A percentile compares a stretch with the other conserved stretches of the same genome.
Evolutionary conservation across 2,113 vertebrate species (phyloP).

Genomic region (Promerops cafer): DNA sequence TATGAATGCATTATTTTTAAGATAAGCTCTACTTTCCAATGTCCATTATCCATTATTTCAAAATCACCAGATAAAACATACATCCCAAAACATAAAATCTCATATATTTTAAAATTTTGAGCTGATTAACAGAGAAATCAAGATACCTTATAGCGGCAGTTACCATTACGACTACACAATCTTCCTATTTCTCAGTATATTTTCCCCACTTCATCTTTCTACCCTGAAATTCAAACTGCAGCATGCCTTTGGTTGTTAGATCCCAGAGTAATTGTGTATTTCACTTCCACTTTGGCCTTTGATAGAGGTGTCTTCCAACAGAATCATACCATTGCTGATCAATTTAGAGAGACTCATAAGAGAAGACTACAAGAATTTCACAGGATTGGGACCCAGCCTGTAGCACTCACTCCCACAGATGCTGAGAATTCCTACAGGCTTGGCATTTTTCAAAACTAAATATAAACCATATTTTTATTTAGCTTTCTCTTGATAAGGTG

Average conservation of each 20-base stretch:
- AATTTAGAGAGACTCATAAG: background rate
- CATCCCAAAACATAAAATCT: background rate
- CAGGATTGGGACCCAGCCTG: background rate
- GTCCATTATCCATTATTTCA: background rate
- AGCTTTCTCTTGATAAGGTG: background rate
- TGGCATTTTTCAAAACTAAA: background rate
- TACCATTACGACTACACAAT: background rate
- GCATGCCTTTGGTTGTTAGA: background rate
- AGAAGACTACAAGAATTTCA: background rate
- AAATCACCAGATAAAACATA: background rate
- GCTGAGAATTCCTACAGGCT: background rate
- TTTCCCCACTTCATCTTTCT: background rate
- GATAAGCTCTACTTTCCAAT: background rate
- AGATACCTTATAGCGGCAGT: background rate
- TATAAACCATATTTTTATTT: background rate
- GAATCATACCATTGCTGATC: background rate
- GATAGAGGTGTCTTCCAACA: background rate
- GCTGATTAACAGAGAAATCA: background rate
- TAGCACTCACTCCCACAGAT: conserved; percentile 14
- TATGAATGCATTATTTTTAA: background rate
- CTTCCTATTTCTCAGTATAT: background rate
- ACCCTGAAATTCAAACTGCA: background rate
- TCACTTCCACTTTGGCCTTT: background rate
- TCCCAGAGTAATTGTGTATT: background rate
- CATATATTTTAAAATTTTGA: background rate